Evolutionary conservation across 2,888 invertebrate genomes (phyloP), one percentile per base, ranked within the genome.

Genomic region (Therioaphis trifolii): DNA sequence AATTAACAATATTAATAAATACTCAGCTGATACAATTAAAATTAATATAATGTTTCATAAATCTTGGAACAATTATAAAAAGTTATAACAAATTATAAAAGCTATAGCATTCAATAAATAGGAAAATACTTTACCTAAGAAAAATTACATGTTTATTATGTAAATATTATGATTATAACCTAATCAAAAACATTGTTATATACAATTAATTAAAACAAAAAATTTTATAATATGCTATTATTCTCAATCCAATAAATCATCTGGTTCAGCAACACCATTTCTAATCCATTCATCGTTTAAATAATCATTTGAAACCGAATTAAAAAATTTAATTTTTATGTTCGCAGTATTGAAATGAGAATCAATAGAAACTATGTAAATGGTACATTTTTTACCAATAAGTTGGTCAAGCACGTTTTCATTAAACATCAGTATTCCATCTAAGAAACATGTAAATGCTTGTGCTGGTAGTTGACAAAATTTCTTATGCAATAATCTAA

Each of bases 241-340:
- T n/a, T n/a, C n/a, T n/a, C n/a, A 15, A 7, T 58, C 58, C 14
- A n/a, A 15, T 58, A 21, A 58, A 58, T 9, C 14, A 21, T 58
- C 58, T 7, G 58, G 14, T 15, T 14, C 11, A 14, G 58, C 58
- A 58, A 14, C 58, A n/a, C 58, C 58, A n/a, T 9, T 7, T 7
- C 5, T 14, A 58, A 58, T 58, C 58, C 58, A 58, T n/a, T n/a
- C n/a, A 21, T 58, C 58, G n/a, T 58, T 58, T 58, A 58, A 58
- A 18, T 58, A 58, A 7, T 58, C 58, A n/a, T 58, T 21, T 18
- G n/a, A 58, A 5, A 5, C n/a, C n/a, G 58, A 14, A 58, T 21
- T 58, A 5, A 21, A 15, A 7, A 58, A 58, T 58, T 58, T 58
- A 14, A 58, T 58, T 58, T 58, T 58, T 7, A 58, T 58, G n/a